Conservation (phyloP, 1,140 invertebrate genomes). For the Sitophilus oryzae region DNA sequence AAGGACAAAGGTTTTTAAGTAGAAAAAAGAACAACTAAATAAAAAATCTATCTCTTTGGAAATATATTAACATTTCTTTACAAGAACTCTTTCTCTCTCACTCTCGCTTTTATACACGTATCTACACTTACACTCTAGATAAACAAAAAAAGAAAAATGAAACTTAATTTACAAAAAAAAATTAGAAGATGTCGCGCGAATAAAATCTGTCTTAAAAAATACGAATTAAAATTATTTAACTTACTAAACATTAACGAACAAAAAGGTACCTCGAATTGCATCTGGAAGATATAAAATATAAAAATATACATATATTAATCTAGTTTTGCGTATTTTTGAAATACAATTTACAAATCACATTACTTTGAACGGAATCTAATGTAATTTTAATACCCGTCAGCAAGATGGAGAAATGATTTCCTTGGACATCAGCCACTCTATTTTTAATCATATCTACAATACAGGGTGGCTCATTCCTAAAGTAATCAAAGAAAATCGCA, state of each 20-base stretch:
- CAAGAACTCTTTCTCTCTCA: slow-evolving; percentile 26
- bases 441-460: too few species aligned
- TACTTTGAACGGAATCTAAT: slow-evolving; percentile 23
- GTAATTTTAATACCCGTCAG: slow-evolving; percentile 24
- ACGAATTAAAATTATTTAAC: slow-evolving; percentile 17
- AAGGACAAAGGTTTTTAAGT: slow-evolving; percentile 34
- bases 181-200: slow-evolving; percentile 32
- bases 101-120: too few species aligned
- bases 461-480: too few species aligned
- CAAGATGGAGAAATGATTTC: neutral
- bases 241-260: slow-evolving; percentile 25
- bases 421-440: too few species aligned
- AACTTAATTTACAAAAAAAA: slow-evolving; percentile 33
- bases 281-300: slow-evolving; percentile 21
- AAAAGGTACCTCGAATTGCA: slow-evolving; percentile 34
- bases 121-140: slow-evolving; percentile 29
- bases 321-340: slow-evolving; percentile 29
- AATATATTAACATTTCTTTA: slow-evolving; percentile 40
- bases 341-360: slow-evolving; percentile 31
- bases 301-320: slow-evolving; percentile 24
- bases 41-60: slow-evolving; percentile 37
- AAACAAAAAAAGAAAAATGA: too few species aligned
- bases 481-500: too few species aligned
- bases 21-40: slow-evolving; percentile 34
- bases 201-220: slow-evolving; percentile 28